phyloP scores from a whole-genome alignment of 2,797 vertebrate species.

The Rhabdomys pumilio region DNA sequence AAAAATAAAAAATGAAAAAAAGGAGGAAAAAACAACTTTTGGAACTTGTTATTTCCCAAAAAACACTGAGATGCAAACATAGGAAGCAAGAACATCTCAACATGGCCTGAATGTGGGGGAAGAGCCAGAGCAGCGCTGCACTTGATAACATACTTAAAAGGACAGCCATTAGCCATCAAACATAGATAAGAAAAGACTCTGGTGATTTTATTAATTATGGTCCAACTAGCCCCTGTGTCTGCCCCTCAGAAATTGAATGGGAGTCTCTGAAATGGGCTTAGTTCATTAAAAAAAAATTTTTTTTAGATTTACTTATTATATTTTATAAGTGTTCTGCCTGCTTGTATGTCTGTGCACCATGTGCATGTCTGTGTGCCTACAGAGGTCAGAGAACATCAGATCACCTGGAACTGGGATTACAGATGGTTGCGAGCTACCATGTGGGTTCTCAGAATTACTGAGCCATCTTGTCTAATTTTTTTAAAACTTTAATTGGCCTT shows the following conservation, averaged over 20 bases:
- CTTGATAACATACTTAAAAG: neutral
- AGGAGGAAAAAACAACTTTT: neutral
- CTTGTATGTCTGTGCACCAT: no score
- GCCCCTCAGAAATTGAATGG: neutral
- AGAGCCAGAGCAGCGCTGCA: neutral
- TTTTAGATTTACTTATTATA: neutral
- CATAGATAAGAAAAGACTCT: neutral
- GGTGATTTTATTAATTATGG: slow-evolving; percentile 2
- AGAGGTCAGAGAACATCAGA: neutral
- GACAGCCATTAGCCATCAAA: neutral
- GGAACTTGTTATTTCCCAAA: slow-evolving; percentile 24
- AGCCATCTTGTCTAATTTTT: neutral
- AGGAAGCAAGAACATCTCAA: slow-evolving; percentile 24
- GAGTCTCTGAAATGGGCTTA: neutral
- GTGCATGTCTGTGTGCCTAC: no score
- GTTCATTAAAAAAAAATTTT: neutral
- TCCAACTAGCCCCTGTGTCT: neutral
- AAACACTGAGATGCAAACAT: neutral
- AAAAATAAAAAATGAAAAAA: no score
- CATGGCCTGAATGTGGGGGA: neutral
- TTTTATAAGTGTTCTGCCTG: neutral
- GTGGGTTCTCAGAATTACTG: neutral
- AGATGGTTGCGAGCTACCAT: no score
- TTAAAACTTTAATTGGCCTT: neutral
- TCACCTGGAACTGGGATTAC: neutral